Conservation (phyloP, 2,888 invertebrate genomes). For the Gortyna flavago region DNA sequence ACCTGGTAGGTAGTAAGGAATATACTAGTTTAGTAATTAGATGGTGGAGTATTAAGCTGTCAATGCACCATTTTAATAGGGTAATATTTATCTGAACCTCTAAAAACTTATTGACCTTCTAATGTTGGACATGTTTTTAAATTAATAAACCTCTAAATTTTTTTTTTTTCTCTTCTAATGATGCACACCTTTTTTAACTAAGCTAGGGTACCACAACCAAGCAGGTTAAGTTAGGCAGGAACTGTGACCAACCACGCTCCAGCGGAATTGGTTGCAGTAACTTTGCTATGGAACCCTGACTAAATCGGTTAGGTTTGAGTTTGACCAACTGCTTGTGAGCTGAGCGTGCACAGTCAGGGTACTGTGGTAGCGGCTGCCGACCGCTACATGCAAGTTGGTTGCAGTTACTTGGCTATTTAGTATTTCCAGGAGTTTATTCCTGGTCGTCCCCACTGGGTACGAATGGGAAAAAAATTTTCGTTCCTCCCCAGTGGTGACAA, state of each 20-base stretch:
- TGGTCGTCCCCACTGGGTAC: too few species aligned
- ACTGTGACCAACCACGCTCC: neutral
- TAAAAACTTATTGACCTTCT: neutral
- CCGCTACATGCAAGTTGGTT: neutral
- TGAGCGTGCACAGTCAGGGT: neutral
- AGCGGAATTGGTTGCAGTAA: neutral
- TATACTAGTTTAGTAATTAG: neutral
- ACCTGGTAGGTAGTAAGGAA: slow-evolving; percentile 72
- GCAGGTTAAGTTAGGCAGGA: neutral
- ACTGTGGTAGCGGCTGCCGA: too few species aligned
- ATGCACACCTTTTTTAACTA: neutral
- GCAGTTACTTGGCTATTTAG: neutral
- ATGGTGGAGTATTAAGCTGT: neutral
- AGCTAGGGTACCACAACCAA: neutral
- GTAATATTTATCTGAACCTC: neutral
- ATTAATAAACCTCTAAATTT: neutral
- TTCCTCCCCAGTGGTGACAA: too few species aligned
- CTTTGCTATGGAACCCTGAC: neutral
- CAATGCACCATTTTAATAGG: neutral
- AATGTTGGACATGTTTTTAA: neutral
- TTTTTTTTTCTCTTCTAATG: neutral
- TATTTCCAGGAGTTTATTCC: too few species aligned
- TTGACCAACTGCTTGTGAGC: neutral
- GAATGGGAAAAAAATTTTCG: too few species aligned
- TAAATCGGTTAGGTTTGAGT: neutral